Base-by-base conservation (phyloP, 2,113 vertebrate genomes). In the Scopus umbretta region DNA sequence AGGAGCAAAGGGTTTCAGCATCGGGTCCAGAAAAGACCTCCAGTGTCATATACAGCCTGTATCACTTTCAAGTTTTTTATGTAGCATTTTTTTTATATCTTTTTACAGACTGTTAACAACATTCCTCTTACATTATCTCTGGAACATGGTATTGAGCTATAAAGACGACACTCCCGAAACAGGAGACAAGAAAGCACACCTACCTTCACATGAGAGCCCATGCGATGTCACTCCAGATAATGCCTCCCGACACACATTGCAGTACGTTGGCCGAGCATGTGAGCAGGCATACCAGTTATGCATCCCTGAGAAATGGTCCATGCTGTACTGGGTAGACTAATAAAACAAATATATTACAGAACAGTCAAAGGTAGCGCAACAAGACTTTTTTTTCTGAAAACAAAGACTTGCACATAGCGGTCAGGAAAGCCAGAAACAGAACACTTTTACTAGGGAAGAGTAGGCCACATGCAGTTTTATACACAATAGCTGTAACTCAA, bases 261-360 rank as follows among this genome's bases (percentile, higher is more conserved):
- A 99, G 97, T 99, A 99, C 0, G 99, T 99, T 9, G 99, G 99
- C 58, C 99, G 98, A 34, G 99, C 99, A 2, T 99, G 99, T 0
- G 99, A 99, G 75, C 99, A 99, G 87, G 99, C 99, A 36, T 99
- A 99, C 99, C 99, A 99, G 98, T 99, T 99, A 94, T 99, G 99
- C 98, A 98, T 99, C 96, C 99, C 99, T 81, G 99, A 99, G 98
- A 99, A 99, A 96, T 99, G 99, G 96, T 99, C 99, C 99, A 99
- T 99, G 97, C 99, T 99, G 95, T 99, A 99, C 98, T 99, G 99
- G 79, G 99, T 99, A 65, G 99, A 99, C 99, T 99, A 97, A n/a
- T 14, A 59, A 71, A 36, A 86, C 7, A 86, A 90, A 97, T 14
- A 42, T 10, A 59, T 93, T 75, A 93, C 16, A 22, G 26, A 47